These are phyloP conservation scores for Struthidea cinerea DNA, from an alignment of 2,113 vertebrate genomes.

Conservation along the genomic window DNA sequence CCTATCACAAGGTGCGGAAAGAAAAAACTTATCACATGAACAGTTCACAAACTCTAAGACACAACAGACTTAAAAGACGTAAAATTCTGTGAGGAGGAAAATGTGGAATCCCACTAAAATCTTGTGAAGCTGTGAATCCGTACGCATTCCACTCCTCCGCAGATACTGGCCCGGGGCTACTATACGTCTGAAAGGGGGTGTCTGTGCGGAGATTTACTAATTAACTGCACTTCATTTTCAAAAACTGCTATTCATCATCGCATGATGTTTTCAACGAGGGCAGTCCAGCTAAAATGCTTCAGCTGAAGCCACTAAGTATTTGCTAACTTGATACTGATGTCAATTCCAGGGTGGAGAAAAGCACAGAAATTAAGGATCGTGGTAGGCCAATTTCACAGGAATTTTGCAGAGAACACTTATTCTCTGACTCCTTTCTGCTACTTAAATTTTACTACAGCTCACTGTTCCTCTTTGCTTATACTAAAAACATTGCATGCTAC, in stretches of 20 bases:
- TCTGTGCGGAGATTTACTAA: neutral
- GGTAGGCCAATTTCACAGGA: neutral
- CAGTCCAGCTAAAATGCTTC: neutral
- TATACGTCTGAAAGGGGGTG: neutral
- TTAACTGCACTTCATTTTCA: neutral
- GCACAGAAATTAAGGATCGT: neutral
- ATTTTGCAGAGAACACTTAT: neutral
- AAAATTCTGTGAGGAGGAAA: neutral
- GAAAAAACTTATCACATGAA: neutral
- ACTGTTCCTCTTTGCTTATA: neutral
- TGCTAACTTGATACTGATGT: conserved; percentile 34
- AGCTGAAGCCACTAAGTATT: conserved; percentile 23
- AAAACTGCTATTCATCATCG: neutral
- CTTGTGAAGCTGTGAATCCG: neutral
- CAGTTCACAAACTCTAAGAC: neutral
- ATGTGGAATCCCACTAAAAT: neutral
- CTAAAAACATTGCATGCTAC: neutral
- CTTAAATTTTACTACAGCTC: neutral
- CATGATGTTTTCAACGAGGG: neutral
- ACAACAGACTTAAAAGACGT: neutral
- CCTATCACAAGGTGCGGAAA: neutral
- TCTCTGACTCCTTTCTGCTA: neutral
- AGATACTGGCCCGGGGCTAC: neutral
- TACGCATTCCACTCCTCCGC: neutral
- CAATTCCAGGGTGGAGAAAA: neutral